Conservation (phyloP, 2,888 invertebrate species). For the Platycheirus rosarum region DNA sequence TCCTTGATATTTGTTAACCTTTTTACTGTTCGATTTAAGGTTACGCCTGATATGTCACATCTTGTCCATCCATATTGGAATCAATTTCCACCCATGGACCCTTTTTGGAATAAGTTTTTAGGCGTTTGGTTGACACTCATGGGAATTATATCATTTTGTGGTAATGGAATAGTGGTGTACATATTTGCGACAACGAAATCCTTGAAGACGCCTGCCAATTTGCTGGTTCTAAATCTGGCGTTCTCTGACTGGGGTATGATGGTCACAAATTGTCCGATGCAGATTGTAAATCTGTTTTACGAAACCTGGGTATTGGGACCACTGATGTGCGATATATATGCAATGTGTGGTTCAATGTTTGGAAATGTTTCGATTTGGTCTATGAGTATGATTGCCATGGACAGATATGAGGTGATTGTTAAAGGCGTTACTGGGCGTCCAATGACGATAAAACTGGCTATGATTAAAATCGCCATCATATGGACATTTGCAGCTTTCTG, state of each 20-base stretch:
- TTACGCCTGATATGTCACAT: slow-evolving; percentile 86
- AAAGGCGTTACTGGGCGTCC: slow-evolving; percentile 85
- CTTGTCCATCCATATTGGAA: slow-evolving; percentile 91
- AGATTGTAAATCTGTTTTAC: slow-evolving; percentile 82
- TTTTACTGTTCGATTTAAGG: slow-evolving; percentile 76
- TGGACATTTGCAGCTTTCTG: slow-evolving; percentile 84
- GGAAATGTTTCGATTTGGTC: slow-evolving; percentile 96
- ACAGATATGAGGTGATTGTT: slow-evolving; percentile 97
- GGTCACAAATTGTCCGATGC: slow-evolving; percentile 84
- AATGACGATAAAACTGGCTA: slow-evolving; percentile 83
- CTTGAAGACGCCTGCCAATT: slow-evolving; percentile 93
- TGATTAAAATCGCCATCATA: slow-evolving; percentile 83
- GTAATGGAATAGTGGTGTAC: slow-evolving; percentile 82
- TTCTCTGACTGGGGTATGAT: slow-evolving; percentile 94
- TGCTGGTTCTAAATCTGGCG: slow-evolving; percentile 95
- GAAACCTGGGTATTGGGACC: slow-evolving; percentile 84
- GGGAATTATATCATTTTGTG: slow-evolving; percentile 83
- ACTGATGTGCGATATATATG: slow-evolving; percentile 94
- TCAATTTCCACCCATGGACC: slow-evolving; percentile 94
- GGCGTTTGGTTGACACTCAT: slow-evolving; percentile 91
- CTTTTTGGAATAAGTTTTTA: slow-evolving; percentile 92
- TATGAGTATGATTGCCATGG: slow-evolving; percentile 95
- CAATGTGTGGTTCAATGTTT: slow-evolving; percentile 92
- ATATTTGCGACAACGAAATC: slow-evolving; percentile 82
- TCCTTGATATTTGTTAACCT: not conserved